These are phyloP conservation scores for Heliconius ismenius DNA, from an alignment of 2,888 invertebrate species.

Conservation along the genomic window DNA sequence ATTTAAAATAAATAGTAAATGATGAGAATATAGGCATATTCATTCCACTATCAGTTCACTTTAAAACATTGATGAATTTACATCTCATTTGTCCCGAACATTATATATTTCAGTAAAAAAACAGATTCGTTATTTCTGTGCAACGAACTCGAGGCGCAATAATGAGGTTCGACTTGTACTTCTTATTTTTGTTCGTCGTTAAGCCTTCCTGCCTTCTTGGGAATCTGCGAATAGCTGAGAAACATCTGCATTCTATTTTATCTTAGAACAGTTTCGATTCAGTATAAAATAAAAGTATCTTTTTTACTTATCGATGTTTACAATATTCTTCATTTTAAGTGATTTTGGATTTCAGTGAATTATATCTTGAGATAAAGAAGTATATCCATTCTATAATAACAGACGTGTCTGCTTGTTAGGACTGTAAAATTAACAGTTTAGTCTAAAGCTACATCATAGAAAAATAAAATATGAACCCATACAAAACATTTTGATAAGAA, in stretches of 20 bases:
- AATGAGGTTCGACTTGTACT: conserved; percentile 33
- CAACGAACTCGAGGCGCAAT: conserved; percentile 33
- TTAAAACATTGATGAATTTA: not conserved
- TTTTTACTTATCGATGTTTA: not conserved
- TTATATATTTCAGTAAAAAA: conserved; percentile 21
- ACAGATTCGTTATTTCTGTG: conserved; percentile 35
- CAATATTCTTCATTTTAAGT: not conserved
- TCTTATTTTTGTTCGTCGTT: conserved; percentile 30
- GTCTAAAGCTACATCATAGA: too few relatives aligned
- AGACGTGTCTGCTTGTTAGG: too few relatives aligned
- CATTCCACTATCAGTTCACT: not conserved
- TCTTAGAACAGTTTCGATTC: conserved; percentile 1
- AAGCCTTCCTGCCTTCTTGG: conserved; percentile 31
- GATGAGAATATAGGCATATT: too few relatives aligned
- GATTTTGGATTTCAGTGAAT: not conserved
- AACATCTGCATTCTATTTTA: conserved; percentile 27
- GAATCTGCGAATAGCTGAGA: conserved; percentile 25
- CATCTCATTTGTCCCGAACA: conserved; percentile 17
- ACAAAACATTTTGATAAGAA: too few relatives aligned
- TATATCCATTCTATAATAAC: too few relatives aligned
- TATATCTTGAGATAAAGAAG: too few relatives aligned
- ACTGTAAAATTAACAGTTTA: too few relatives aligned
- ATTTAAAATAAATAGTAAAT: not conserved
- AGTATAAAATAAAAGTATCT: not conserved
- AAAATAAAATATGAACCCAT: too few relatives aligned